A percentile compares a stretch with the other conserved stretches of the same genome.
Evolutionary conservation across 2,797 vertebrate species (phyloP).

Genomic region (Channa striata): DNA sequence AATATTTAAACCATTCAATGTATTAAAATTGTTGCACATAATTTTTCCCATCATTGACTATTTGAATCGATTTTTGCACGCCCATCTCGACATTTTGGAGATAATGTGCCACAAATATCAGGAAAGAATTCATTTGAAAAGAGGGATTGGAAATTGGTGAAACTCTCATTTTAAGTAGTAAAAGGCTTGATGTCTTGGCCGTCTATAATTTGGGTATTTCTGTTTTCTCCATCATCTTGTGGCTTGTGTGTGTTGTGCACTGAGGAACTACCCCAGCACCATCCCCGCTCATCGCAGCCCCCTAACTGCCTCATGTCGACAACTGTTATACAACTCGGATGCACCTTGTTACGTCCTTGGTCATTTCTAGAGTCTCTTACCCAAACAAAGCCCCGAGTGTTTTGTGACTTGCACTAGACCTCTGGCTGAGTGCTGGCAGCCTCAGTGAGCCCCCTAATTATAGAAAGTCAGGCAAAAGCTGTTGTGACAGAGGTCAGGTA

Average conservation of each 20-base stretch:
- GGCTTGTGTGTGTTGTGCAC: background rate
- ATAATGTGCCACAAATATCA: no score
- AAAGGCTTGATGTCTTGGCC: no score
- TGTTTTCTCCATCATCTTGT: no score
- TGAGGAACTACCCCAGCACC: background rate
- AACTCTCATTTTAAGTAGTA: no score
- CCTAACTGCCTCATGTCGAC: constrained; percentile 2
- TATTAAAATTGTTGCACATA: no score
- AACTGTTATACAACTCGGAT: constrained; percentile 12
- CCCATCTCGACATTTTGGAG: no score
- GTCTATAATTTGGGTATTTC: no score
- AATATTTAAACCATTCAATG: no score
- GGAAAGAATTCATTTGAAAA: no score
- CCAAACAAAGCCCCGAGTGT: constrained; percentile 27
- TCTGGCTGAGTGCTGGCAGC: constrained; percentile 14
- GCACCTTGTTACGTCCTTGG: constrained; percentile 12
- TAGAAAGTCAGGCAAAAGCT: constrained; percentile 38
- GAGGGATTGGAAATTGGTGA: no score
- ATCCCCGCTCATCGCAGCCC: constrained; percentile 2
- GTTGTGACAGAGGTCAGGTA: constrained; percentile 56
- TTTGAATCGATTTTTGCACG: no score
- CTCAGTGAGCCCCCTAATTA: constrained; percentile 40
- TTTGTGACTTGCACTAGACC: constrained; percentile 32
- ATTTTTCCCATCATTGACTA: no score
- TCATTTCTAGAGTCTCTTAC: constrained; percentile 19